A percentile compares a stretch with the other conserved stretches of the same genome.
phyloP scores from a whole-genome alignment of 2,888 invertebrate species.

The Pollenia amentaria region DNA sequence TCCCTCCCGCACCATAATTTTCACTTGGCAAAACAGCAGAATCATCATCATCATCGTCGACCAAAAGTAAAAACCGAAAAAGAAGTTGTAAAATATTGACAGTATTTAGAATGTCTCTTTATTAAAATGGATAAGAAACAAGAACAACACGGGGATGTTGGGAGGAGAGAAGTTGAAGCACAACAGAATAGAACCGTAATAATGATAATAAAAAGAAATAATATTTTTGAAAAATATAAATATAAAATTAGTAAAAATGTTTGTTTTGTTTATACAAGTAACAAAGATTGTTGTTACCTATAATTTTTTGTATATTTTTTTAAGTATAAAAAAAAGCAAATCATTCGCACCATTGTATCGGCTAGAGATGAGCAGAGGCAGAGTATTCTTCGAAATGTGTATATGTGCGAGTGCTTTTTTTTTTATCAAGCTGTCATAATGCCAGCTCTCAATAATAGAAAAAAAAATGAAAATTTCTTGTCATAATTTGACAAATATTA shows the following conservation, averaged over 20 bases:
- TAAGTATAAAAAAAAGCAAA: neutral
- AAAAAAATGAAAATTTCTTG: conserved; percentile 80
- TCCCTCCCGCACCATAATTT: conserved; percentile 33
- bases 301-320: neutral
- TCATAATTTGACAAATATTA: conserved; percentile 80
- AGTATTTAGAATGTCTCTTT: conserved; percentile 69
- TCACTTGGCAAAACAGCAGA: conserved; percentile 45
- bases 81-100: conserved; percentile 63
- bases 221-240: conserved; percentile 39
- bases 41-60: conserved; percentile 37
- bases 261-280: conserved; percentile 36
- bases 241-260: conserved; percentile 35
- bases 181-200: conserved; percentile 30
- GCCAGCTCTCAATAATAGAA: conserved; percentile 78
- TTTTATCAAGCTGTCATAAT: conserved; percentile 80
- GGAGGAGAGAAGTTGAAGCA: neutral
- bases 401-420: conserved; percentile 58
- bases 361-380: neutral
- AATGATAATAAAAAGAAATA: neutral
- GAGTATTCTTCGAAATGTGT: conserved; percentile 53
- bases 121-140: conserved; percentile 42
- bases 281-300: conserved; percentile 27
- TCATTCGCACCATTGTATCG: conserved; percentile 14
- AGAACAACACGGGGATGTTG: conserved; percentile 34
- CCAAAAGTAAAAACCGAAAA: neutral